Base-by-base conservation (phyloP, 2,888 invertebrate genomes). In the Trissoscelio sp. region DNA sequence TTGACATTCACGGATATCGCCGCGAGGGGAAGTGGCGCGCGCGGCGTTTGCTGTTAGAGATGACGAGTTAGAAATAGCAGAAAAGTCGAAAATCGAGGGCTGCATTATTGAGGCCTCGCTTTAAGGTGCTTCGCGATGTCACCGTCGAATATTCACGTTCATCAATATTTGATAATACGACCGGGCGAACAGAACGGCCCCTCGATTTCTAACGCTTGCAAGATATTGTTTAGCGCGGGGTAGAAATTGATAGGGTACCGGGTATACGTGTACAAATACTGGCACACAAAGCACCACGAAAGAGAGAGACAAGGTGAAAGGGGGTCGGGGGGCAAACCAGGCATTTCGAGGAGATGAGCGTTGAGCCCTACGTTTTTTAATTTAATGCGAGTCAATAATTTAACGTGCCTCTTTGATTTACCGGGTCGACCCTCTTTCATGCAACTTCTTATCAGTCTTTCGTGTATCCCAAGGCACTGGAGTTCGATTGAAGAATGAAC, bases 361-460 rank as follows among this genome's bases (percentile, higher is more conserved):
- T 72, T 55, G 66, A 69, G 74, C 78, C 80, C 64, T 70, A 67
- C 80, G 70, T 77, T 88, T 88, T 88, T 87, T 88, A 88, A 88
- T 88, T 88, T 88, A 84, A 88, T 86, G 86, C 87, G 83, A 85
- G 86, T 88, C 87, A 88, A 88, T 88, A 87, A 88, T 88, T 88
- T 87, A 87, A 86, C 85, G 82, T 84, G 85, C 85, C 83, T 85
- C 83, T 87, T 86, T 87, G 87, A 88, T 88, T 88, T 87, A 85
- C 84, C 79, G 84, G 55, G 55, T 37, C 77, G 46, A 78, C 79
- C 80, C 80, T 78, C 58, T 24, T 24, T 66, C 70, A n/a, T 58
- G 64, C 66, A 74, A 81, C 62, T 66, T 80, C 58, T 83, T 79
- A 83, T 74, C 67, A 77, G 77, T 79, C 75, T 82, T 81, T 75